phyloP scores from a whole-genome alignment of 2,113 vertebrate genomes.

The Prochilodus magdalenae region DNA sequence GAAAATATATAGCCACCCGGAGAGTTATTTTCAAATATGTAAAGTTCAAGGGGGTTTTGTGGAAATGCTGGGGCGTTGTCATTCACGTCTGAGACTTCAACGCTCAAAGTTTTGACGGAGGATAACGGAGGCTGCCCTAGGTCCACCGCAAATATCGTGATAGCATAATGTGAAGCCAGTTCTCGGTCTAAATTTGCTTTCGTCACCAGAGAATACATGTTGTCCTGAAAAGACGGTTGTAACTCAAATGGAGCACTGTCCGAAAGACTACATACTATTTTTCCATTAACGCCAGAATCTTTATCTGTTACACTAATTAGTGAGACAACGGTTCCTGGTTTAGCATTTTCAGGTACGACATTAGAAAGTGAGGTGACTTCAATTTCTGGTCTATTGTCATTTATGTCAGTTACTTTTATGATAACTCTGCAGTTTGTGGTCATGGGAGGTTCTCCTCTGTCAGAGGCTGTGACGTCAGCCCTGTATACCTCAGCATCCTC shows the following conservation, averaged over 20 bases:
- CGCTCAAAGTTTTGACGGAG: constrained; percentile 53
- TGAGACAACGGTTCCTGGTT: constrained; percentile 50
- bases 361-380: constrained; percentile 39
- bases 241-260: constrained; percentile 62
- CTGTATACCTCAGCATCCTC: constrained; percentile 35
- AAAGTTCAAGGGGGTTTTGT: constrained; percentile 58
- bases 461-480: constrained; percentile 41
- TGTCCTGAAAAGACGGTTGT: constrained; percentile 60
- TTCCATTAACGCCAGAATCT: constrained; percentile 64
- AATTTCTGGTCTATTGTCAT: constrained; percentile 43
- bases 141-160: constrained; percentile 65
- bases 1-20: constrained; percentile 59
- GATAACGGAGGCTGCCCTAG: constrained; percentile 55
- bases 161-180: constrained; percentile 54
- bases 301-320: constrained; percentile 62
- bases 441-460: constrained; percentile 34
- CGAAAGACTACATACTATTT: constrained; percentile 59
- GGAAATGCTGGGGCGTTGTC: constrained; percentile 67
- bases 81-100: constrained; percentile 68
- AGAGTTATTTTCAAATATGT: constrained; percentile 66
- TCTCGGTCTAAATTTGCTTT: constrained; percentile 62
- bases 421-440: constrained; percentile 22
- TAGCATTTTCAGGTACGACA: constrained; percentile 28
- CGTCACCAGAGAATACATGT: constrained; percentile 64
- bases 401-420: constrained; percentile 33